Evolutionary conservation across 1,140 invertebrate genomes (phyloP), one percentile per base, ranked within the genome.

Genomic region (Drosophila tsacasi): DNA sequence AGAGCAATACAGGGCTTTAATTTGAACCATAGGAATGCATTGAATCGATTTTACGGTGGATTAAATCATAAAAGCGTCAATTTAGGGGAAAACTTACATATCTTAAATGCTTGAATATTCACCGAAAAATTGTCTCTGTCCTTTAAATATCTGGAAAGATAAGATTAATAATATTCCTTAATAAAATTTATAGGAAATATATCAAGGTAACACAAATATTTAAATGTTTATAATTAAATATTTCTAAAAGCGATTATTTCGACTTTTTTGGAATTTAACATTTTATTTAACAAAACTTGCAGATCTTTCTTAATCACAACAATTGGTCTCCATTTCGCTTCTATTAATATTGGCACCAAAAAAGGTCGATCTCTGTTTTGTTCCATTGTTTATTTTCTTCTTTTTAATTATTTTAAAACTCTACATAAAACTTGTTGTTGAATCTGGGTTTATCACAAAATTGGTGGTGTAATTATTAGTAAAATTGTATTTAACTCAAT

Each of bases 201-300:
- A 25, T 49, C 3, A 27, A 49, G 13, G 25, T 13, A 47, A 21
- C 12, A 6, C 0, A 2, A 3, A 21, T 23, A 13, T 25, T 47
- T 15, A 1, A 7, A 25, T 15, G 6, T 47, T 23, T 15, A 25
- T 25, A 8, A 1, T 15, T 15, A 47, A 15, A 23, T 47, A 25
- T 4, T 15, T 23, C 7, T 3, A 2, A 15, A 17, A 17, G 8
- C 3, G 4, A 49, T 10, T 27, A 9, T 5, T n/a, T 49, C 1
- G 4, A 9, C 7, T 0, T 17, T 9, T 9, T 2, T 5, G 0
- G 0, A n/a, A 10, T 19, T 27, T 5, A 27, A n/a, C 3, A 49
- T 2, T 27, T 27, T 10, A 49, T 49, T 2, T 17, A 10, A 27
- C 5, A 2, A 8, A 27, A 5, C n/a, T 10, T 50, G 5, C 2